Percentiles rank a stretch among this genome's conserved stretches.
Evolutionary conservation across 2,797 vertebrate genomes (phyloP).

Genomic region (Pygocentrus nattereri): DNA sequence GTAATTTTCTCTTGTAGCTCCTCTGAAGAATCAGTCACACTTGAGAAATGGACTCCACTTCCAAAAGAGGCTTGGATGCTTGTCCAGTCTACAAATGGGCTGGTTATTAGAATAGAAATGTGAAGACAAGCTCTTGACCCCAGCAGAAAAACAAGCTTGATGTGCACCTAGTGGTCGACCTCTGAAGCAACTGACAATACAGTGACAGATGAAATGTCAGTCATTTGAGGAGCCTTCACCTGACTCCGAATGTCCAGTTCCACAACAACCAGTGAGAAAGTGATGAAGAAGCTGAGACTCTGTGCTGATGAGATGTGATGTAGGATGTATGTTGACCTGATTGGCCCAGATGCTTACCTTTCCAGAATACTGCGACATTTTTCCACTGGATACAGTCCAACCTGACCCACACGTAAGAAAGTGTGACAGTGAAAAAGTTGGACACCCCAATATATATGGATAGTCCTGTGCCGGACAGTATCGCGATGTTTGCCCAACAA

Average conservation of each 20-base stretch:
- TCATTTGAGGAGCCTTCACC: neutral
- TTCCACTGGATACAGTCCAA: conserved; percentile 77
- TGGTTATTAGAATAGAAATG: neutral
- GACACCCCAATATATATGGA: conserved; percentile 82
- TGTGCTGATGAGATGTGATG: neutral
- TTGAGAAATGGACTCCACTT: neutral
- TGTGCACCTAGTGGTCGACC: neutral
- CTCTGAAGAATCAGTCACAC: neutral
- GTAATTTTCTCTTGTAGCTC: neutral
- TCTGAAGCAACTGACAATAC: neutral
- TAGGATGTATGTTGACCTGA: conserved; percentile 21
- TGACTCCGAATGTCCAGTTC: neutral
- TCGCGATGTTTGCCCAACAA: conserved; percentile 61
- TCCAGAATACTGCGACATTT: conserved; percentile 91
- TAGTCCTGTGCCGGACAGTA: conserved; percentile 28
- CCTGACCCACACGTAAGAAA: conserved; percentile 73
- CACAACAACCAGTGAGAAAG: neutral
- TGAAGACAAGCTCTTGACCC: no score
- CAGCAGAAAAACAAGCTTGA: neutral
- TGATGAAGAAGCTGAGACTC: neutral
- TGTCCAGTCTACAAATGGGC: no score
- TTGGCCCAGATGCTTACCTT: conserved; percentile 83
- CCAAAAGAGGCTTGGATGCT: neutral
- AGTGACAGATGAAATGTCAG: neutral
- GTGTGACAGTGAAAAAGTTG: conserved; percentile 76